phyloP scores from a whole-genome alignment of 1,140 invertebrate species.

The Protaetia brevitarsis region DNA sequence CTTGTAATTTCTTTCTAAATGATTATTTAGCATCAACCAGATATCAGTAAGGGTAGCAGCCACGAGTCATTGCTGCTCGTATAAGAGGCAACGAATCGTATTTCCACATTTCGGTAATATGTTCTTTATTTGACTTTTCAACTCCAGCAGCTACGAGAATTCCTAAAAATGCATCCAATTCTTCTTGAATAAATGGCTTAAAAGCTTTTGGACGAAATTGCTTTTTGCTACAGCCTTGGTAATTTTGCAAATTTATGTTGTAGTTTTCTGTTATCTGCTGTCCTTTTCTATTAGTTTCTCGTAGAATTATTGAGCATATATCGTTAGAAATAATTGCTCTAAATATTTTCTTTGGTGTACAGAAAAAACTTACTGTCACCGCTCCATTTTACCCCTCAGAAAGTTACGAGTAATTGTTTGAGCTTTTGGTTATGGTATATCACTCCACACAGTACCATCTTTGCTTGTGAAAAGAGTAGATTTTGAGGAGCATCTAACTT shows the following conservation, averaged over 20 bases:
- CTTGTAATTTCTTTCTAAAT: too few species aligned
- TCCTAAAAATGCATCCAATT: conserved; percentile 14
- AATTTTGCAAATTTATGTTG: not conserved
- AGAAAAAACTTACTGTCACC: not conserved
- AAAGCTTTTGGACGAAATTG: not conserved
- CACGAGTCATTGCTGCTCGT: not conserved
- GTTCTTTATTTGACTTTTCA: conserved; percentile 7
- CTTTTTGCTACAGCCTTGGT: too few species aligned
- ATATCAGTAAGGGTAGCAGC: too few species aligned
- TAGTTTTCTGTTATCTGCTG: conserved; percentile 7
- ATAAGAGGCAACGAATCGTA: not conserved
- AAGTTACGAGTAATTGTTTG: too few species aligned
- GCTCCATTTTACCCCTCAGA: too few species aligned
- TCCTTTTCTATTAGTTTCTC: conserved; percentile 5
- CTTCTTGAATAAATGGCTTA: conserved; percentile 7
- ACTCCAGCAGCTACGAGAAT: not conserved
- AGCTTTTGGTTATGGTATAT: not conserved
- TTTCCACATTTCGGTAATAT: not conserved
- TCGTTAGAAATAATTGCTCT: too few species aligned
- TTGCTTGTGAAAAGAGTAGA: too few species aligned
- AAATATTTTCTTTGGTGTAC: too few species aligned
- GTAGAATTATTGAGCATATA: conserved; percentile 4
- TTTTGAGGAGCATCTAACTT: not conserved
- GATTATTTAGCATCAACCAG: too few species aligned
- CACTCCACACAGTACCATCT: not conserved